phyloP scores from a whole-genome alignment of 2,113 vertebrate genomes.

The Bos taurus region ARS-UCD2.0 NC_037342.1:74024001-74024500 shows the following conservation, averaged over 20 bases:
- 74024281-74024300: neutral
- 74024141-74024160: neutral
- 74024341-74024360: neutral
- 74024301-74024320: neutral
- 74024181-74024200: neutral
- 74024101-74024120: neutral
- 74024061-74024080: neutral
- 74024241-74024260: neutral
- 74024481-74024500: neutral
- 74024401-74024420: neutral
- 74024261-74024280: neutral
- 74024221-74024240: neutral
- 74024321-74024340: slow-evolving; percentile 9
- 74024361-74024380: slow-evolving; percentile 27
- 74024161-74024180: neutral
- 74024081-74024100: neutral
- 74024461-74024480: neutral
- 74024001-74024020: rapidly evolving
- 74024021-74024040: neutral
- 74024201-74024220: neutral
- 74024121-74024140: neutral
- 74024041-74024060: neutral
- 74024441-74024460: neutral
- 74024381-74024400: slow-evolving; percentile 19
- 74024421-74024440: neutral